phyloP scores from a whole-genome alignment of 1,140 invertebrate species.

The Drosophila takahashii region DNA sequence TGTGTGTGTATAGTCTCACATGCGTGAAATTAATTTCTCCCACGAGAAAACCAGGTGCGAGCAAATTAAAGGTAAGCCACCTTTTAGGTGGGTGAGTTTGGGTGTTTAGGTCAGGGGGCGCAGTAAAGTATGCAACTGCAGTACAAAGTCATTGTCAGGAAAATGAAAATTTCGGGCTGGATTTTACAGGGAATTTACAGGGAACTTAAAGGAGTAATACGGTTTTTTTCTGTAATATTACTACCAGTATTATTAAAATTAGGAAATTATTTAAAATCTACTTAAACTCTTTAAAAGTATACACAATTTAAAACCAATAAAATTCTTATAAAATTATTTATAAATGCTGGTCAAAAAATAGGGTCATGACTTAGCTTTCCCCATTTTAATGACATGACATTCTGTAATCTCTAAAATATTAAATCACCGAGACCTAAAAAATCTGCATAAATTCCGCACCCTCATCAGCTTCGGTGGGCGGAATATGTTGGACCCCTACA shows the following conservation, averaged over 20 bases:
- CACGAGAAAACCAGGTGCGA: constrained; percentile 21
- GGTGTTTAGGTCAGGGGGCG: not conserved
- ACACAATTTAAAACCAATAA: too few relatives aligned
- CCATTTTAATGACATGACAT: not conserved
- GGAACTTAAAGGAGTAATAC: not conserved
- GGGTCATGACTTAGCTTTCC: not conserved
- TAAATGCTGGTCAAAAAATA: not conserved
- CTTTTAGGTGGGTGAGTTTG: not conserved
- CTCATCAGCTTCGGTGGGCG: not conserved
- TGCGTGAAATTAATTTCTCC: constrained; percentile 49
- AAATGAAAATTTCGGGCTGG: not conserved
- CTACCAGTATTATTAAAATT: too few relatives aligned
- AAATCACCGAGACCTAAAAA: not conserved
- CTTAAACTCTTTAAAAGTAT: not conserved
- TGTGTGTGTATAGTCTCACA: constrained; percentile 24
- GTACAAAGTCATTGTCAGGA: not conserved
- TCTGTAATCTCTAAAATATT: not conserved
- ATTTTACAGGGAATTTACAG: not conserved
- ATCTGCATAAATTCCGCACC: not conserved
- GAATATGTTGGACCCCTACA: constrained; percentile 10
- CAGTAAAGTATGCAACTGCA: constrained; percentile 3
- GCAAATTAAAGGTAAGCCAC: constrained; percentile 28
- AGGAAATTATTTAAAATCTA: not conserved
- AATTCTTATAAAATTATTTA: too few relatives aligned
- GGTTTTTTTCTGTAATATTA: too few relatives aligned